Evolutionary conservation across 1,140 invertebrate genomes (phyloP).

Genomic region (Drosophila virilis): DNA sequence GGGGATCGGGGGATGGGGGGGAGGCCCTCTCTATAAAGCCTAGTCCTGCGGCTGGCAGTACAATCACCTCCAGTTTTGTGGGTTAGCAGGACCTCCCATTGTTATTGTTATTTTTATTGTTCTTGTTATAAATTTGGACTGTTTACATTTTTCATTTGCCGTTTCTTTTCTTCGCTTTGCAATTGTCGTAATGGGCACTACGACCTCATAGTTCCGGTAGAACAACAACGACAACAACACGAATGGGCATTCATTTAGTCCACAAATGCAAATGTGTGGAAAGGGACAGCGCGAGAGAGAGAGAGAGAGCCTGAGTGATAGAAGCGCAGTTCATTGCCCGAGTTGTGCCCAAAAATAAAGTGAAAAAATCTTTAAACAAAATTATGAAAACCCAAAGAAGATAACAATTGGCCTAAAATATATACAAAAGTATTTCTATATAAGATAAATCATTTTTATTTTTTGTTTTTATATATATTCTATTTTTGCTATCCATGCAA

Average conservation of each 20-base stretch:
- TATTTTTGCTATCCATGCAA: not conserved
- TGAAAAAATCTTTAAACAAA: constrained; percentile 12
- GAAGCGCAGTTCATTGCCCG: constrained; percentile 70
- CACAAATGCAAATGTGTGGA: constrained; percentile 54
- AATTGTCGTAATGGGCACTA: constrained; percentile 71
- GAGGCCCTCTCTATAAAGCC: no score
- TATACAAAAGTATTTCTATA: not conserved
- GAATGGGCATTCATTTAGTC: constrained; percentile 7
- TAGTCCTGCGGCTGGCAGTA: constrained; percentile 23
- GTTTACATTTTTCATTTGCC: constrained; percentile 65
- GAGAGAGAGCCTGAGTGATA: not conserved
- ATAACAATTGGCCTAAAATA: constrained; percentile 1
- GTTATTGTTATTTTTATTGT: constrained; percentile 34
- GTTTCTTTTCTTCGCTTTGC: constrained; percentile 16
- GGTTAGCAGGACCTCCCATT: constrained; percentile 59
- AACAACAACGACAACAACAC: constrained; percentile 9
- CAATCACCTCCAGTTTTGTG: constrained; percentile 66
- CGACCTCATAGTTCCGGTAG: constrained; percentile 73
- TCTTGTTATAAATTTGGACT: constrained; percentile 67
- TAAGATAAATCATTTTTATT: no score
- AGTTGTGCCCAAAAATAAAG: constrained; percentile 34
- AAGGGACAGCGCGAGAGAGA: not conserved
- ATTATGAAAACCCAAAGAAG: not conserved
- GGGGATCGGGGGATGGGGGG: no score
- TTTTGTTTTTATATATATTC: no score